These are phyloP conservation scores for Chaetops frenatus DNA, from an alignment of 2,113 vertebrate genomes.

Conservation along the genomic window DNA sequence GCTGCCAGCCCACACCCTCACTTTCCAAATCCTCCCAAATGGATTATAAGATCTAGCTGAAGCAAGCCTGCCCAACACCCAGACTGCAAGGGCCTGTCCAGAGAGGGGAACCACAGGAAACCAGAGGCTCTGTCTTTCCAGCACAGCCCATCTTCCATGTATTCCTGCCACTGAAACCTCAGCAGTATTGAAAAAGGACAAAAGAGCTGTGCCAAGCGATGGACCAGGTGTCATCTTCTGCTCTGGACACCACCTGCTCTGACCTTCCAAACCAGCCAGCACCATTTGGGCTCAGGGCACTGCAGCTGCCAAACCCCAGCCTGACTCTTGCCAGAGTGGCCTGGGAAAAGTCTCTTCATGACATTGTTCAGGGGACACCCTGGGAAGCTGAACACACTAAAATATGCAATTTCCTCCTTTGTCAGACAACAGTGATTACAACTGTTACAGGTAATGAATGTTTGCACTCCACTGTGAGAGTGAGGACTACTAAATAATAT, in stretches of 20 bases:
- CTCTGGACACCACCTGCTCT: neutral
- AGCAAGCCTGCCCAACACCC: neutral
- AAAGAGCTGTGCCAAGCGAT: neutral
- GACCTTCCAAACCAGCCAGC: neutral
- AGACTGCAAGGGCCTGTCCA: neutral
- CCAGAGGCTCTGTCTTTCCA: neutral
- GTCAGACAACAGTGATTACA: neutral
- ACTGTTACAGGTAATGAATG: neutral
- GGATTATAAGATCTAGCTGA: neutral
- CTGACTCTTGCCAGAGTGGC: neutral
- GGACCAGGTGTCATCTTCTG: neutral
- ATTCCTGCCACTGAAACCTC: neutral
- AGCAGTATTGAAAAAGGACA: neutral
- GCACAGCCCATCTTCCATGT: neutral
- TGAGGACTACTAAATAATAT: neutral
- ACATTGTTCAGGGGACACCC: neutral
- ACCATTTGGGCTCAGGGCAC: neutral
- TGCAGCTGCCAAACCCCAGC: neutral
- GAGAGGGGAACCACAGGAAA: neutral
- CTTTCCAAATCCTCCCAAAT: neutral
- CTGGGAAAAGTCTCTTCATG: neutral
- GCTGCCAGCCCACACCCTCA: neutral
- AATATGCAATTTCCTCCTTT: neutral
- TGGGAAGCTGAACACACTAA: neutral
- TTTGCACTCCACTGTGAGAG: neutral